Evolutionary conservation across 2,888 invertebrate species (phyloP).

Genomic region (Calliphora vomitoria): DNA sequence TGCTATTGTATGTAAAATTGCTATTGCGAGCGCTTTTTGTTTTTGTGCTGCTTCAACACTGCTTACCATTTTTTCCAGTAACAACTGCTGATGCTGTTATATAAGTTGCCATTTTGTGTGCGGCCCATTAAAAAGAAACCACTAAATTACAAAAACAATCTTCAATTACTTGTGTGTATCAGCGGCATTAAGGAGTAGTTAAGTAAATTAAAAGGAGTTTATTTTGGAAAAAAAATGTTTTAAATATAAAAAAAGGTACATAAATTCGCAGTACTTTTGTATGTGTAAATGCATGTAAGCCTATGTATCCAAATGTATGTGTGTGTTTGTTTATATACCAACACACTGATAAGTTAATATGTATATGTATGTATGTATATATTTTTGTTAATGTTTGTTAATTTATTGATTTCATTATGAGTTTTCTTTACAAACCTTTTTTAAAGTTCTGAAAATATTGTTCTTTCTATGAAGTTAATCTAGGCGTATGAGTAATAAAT

Average conservation of each 20-base stretch:
- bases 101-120: slow-evolving; percentile 37
- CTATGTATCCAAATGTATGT: not conserved
- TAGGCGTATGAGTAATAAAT: slow-evolving; percentile 27
- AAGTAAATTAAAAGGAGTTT: slow-evolving; percentile 5
- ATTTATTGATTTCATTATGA: slow-evolving; percentile 37
- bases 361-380: too few species aligned
- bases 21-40: not conserved
- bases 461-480: not conserved
- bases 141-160: slow-evolving; percentile 6
- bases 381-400: not conserved
- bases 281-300: slow-evolving; percentile 6
- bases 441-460: not conserved
- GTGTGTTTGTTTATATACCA: slow-evolving; percentile 1
- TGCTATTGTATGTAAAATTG: not conserved
- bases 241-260: slow-evolving; percentile 7
- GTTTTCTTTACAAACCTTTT: not conserved
- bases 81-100: slow-evolving; percentile 47
- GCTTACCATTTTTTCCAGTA: not conserved
- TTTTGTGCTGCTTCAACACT: slow-evolving; percentile 13
- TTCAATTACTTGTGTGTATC: not conserved
- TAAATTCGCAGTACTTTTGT: not conserved
- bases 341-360: not conserved
- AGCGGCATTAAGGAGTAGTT: not conserved
- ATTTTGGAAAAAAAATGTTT: slow-evolving; percentile 6
- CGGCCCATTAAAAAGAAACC: not conserved